Percentiles rank a stretch among this genome's conserved stretches.
Evolutionary conservation across 2,113 vertebrate species (phyloP).

Genomic region (Jacana jacana): DNA sequence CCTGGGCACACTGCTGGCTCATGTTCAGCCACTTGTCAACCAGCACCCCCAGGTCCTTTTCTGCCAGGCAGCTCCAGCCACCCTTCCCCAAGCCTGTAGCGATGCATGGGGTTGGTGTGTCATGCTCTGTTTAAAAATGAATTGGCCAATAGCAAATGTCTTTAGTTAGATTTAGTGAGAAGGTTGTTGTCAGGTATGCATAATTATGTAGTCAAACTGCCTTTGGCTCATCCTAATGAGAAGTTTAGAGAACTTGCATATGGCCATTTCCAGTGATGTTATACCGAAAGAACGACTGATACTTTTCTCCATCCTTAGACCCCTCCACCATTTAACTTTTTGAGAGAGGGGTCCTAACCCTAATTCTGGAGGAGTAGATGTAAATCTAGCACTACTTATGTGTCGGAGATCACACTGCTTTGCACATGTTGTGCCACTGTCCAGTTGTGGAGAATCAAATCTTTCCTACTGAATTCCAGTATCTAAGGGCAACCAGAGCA

Average conservation of each 20-base stretch:
- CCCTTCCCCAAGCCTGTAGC: too few relatives aligned
- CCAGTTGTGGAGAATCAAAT: background rate
- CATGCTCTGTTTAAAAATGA: background rate
- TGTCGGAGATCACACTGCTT: background rate
- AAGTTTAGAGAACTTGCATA: background rate
- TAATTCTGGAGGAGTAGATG: background rate
- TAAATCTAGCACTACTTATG: fast-evolving
- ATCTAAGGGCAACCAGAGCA: background rate
- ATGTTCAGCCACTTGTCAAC: too few relatives aligned
- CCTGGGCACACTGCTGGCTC: too few relatives aligned
- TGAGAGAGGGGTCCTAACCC: background rate
- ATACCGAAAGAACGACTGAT: background rate
- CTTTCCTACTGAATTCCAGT: background rate
- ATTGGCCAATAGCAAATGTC: background rate
- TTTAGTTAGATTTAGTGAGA: background rate
- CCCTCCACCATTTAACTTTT: background rate
- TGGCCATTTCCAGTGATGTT: background rate
- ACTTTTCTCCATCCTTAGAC: background rate
- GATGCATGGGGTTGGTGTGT: too few relatives aligned
- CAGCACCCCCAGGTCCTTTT: too few relatives aligned
- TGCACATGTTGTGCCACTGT: background rate
- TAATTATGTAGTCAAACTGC: background rate
- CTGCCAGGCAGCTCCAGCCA: too few relatives aligned
- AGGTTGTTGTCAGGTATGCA: background rate
- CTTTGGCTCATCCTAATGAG: background rate